Base-by-base conservation (phyloP, 2,888 invertebrate species). In the Chrysopilus asiliformis region DNA sequence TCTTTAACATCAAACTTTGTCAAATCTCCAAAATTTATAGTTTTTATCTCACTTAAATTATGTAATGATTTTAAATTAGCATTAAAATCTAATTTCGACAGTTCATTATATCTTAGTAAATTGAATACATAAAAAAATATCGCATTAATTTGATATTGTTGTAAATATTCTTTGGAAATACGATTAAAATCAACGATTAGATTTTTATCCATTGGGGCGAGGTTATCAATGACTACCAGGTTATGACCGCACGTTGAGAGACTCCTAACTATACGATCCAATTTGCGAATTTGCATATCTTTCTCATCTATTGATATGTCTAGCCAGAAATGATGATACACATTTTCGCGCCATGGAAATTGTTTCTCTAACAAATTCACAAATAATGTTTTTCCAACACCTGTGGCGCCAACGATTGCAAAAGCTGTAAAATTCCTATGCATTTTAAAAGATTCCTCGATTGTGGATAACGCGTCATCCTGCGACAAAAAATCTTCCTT, bases 271-370 rank as follows among this genome's bases (percentile, higher is more conserved):
- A 50, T 39, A 9, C 33, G 28, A 4, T 26, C 6, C 9, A 41
- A 10, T n/a, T n/a, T n/a, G n/a, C n/a, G n/a, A n/a, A n/a, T n/a
- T 22, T 9, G 24, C 12, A 9, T 53, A 14, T 3, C 36, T 27
- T n/a, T 42, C 29, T 8, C 44, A 28, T 24, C 47, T 33, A 49
- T 49, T 19, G 13, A 30, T 30, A 35, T 18, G 15, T 28, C 5
- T 19, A 37, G 32, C 58, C 58, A 60, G 3, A 47, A 45, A 15
- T 52, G 49, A 0, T 40, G 40, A 4, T 57, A 49, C 0, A 52
- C 47, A 40, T 62, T 62, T 19, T 59, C 55, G 1, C 39, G 32
- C 63, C 63, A 62, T 1, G 55, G 58, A 43, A 53, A 62, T 16
- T 46, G 18, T 2, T 53, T 36, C 3, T 38, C 36, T 4, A 62